A percentile compares a stretch with the other conserved stretches of the same genome.
Conservation (phyloP, 1,140 invertebrate species). For the Odontomachus brunneus region DNA sequence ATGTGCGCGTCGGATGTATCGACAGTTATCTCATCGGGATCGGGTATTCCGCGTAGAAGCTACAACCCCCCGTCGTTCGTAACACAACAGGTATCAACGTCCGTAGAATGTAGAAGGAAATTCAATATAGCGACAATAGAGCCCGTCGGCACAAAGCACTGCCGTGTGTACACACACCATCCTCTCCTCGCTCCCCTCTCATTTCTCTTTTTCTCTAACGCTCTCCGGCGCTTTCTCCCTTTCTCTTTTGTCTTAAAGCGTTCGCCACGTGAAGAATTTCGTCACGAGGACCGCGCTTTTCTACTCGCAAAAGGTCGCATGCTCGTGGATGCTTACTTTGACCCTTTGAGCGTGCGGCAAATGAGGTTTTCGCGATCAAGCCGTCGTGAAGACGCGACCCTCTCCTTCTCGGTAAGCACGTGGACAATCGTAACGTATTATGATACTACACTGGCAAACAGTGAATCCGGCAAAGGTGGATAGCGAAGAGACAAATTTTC, state of each 20-base stretch:
- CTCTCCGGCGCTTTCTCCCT: too few relatives aligned
- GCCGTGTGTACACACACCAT: constrained; percentile 2
- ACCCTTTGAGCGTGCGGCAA: neutral
- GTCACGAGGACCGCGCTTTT: neutral
- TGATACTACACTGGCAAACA: neutral
- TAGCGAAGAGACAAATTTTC: neutral
- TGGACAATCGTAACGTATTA: neutral
- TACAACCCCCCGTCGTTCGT: constrained; percentile 14
- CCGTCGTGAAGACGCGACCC: neutral
- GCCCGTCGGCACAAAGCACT: constrained; percentile 15
- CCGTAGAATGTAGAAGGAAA: constrained; percentile 36
- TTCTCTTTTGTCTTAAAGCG: constrained; percentile 8
- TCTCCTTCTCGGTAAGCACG: too few relatives aligned
- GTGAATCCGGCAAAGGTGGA: neutral
- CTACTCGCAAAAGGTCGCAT: neutral
- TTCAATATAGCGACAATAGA: constrained; percentile 52
- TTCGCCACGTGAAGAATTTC: constrained; percentile 26
- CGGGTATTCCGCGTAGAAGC: constrained; percentile 6
- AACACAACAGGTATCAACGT: constrained; percentile 44
- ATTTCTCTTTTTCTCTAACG: neutral
- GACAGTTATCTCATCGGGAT: constrained; percentile 55
- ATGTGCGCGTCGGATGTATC: constrained; percentile 48
- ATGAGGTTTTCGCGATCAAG: neutral
- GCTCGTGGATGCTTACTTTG: constrained; percentile 4
- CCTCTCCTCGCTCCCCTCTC: too few relatives aligned